Evolutionary conservation across 2,888 invertebrate species (phyloP).

Genomic region (Bhutanitis thaidina): DNA sequence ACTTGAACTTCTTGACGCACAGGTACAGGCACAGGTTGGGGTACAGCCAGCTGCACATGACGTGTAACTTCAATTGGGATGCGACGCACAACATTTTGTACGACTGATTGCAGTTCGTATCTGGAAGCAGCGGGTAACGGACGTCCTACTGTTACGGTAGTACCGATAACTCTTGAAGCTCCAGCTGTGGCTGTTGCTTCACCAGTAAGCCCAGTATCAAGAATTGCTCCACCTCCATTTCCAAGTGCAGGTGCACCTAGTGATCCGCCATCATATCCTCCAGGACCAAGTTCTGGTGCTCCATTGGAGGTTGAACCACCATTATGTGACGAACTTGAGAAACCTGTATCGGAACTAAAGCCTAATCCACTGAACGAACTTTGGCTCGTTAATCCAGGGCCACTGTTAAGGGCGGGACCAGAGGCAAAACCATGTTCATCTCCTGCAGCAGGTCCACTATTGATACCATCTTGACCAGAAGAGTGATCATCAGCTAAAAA

Average conservation of each 20-base stretch:
- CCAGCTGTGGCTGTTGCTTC: slow-evolving; percentile 32
- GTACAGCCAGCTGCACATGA: slow-evolving; percentile 61
- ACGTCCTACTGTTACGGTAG: slow-evolving; percentile 49
- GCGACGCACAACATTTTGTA: slow-evolving; percentile 66
- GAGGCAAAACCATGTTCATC: slow-evolving; percentile 23
- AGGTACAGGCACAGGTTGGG: slow-evolving; percentile 60
- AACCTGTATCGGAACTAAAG: slow-evolving; percentile 17
- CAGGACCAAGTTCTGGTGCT: slow-evolving; percentile 5
- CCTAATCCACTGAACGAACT: slow-evolving; percentile 23
- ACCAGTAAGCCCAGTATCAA: slow-evolving; percentile 9
- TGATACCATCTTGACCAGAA: slow-evolving; percentile 11
- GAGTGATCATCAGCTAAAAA: slow-evolving; percentile 21
- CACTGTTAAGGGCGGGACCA: slow-evolving; percentile 17
- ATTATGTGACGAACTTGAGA: slow-evolving; percentile 7
- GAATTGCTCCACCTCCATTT: slow-evolving; percentile 16
- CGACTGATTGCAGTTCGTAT: slow-evolving; percentile 67
- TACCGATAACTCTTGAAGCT: slow-evolving; percentile 50
- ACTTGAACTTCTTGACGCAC: slow-evolving; percentile 66
- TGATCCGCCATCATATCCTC: slow-evolving; percentile 8
- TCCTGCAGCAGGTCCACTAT: slow-evolving; percentile 25
- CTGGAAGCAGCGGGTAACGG: slow-evolving; percentile 44
- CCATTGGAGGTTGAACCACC: slow-evolving; percentile 19
- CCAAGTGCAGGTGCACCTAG: slow-evolving; percentile 12
- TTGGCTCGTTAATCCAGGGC: slow-evolving; percentile 21
- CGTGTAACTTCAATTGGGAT: slow-evolving; percentile 68